Evolutionary conservation across 2,888 invertebrate genomes (phyloP), one percentile per base, ranked within the genome.

Genomic region (Drosophila cracens): DNA sequence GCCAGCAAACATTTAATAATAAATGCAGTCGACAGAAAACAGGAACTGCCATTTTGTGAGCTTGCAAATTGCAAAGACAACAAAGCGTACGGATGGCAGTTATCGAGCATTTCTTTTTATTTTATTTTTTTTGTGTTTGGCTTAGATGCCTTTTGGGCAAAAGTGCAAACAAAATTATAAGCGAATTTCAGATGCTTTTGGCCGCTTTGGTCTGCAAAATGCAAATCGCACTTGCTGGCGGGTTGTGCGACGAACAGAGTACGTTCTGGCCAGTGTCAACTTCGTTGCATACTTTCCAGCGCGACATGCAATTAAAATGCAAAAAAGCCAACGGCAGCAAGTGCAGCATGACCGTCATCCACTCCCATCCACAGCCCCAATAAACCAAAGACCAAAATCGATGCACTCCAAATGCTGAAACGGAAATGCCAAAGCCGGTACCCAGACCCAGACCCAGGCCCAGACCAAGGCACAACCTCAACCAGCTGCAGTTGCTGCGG

Each of bases 221-320:
- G 87, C 89, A 90, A 90, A 91, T 90, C 81, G 79, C 82, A 81
- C 81, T 83, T 79, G 70, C 74, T 69, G 63, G 31, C 27, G 27
- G 3, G 33, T 33, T 16, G 29, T 18, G 56, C 33, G 3, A 16
- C 21, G 21, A 21, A 40, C 48, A 29, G 34, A 27, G 58, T 57
- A 21, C 29, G 27, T 34, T 29, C 25, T 52, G 69, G 51, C 52
- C 63, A 68, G 67, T 70, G 72, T 78, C 75, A 87, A 76, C 81
- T 82, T 75, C 75, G 70, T 70, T 83, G 87, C 88, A 86, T 83
- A 87, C 87, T 88, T 88, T 88, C 67, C 75, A 56, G 79, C 79
- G 82, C 86, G 74, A 73, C 88, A 87, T 83, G 85, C 88, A 90
- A 90, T 90, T 90, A 90, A 90, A 90, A 90, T 90, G 83, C 90